Percentiles rank a stretch among this genome's conserved stretches.
Evolutionary conservation across 2,797 vertebrate genomes (phyloP).

Genomic region (Aeoliscus strigatus): DNA sequence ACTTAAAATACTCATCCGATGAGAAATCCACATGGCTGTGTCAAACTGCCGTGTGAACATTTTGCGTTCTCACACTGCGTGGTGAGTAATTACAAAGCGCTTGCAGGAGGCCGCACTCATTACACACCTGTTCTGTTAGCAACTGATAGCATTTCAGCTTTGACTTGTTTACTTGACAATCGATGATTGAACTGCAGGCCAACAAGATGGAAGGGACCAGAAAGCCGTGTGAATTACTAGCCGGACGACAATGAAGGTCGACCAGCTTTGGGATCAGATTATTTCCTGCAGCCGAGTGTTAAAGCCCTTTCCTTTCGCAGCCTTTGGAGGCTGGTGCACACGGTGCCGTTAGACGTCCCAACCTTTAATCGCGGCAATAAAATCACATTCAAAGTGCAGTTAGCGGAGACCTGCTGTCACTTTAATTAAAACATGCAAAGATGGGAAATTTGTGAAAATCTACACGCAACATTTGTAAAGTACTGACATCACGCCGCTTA

Average conservation of each 20-base stretch:
- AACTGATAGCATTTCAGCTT: conserved; percentile 12
- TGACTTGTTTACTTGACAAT: conserved; percentile 21
- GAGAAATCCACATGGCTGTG: no score
- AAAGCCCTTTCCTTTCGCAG: no score
- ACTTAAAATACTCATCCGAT: no score
- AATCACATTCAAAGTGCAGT: conserved; percentile 16
- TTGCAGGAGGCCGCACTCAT: conserved; percentile 27
- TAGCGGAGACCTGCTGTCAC: conserved; percentile 9
- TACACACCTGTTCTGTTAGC: conserved; percentile 35
- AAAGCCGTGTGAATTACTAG: conserved; percentile 1
- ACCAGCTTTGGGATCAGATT: no score
- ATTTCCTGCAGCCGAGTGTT: no score
- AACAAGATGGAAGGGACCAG: conserved; percentile 1
- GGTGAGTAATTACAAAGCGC: conserved; percentile 31
- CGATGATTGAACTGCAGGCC: conserved; percentile 13
- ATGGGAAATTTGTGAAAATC: no score
- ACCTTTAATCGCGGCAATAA: conserved; percentile 17
- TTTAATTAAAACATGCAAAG: conserved; percentile 42
- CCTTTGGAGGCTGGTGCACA: no score
- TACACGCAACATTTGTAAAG: no score
- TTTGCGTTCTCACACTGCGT: conserved; percentile 5
- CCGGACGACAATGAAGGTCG: neutral
- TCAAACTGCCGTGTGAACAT: no score
- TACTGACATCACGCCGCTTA: conserved; percentile 31
- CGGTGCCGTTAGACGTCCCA: conserved; percentile 5